Conservation (phyloP, 2,113 vertebrate species). For the Oceanites oceanicus region DNA sequence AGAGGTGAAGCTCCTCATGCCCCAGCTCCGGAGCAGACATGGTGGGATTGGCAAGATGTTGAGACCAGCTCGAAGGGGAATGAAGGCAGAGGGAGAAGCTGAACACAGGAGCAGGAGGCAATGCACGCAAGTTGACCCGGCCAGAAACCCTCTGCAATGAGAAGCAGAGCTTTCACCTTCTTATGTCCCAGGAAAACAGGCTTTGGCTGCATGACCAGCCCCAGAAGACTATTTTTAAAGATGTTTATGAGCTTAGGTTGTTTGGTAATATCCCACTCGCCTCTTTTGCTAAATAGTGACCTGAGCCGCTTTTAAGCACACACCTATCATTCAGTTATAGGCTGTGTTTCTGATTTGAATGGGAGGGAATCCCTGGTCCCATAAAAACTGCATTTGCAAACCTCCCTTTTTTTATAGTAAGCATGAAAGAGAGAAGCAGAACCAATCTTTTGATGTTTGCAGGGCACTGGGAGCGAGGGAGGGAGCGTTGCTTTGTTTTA, state of each 20-base stretch:
- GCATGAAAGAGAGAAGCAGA: neutral
- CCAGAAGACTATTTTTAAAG: constrained; percentile 12
- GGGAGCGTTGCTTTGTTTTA: neutral
- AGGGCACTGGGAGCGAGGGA: neutral
- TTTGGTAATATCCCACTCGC: neutral
- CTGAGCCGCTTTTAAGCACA: neutral
- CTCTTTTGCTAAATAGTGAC: neutral
- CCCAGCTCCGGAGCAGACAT: neutral
- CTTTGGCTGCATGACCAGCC: neutral
- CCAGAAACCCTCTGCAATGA: neutral
- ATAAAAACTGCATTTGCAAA: neutral
- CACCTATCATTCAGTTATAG: neutral
- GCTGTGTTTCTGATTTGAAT: neutral
- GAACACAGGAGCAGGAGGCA: neutral
- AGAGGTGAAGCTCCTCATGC: neutral
- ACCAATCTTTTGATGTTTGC: neutral
- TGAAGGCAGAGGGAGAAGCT: neutral
- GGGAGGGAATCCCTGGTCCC: neutral
- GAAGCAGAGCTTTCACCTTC: neutral
- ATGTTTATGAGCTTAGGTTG: constrained; percentile 47
- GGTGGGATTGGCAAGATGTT: constrained; percentile 22
- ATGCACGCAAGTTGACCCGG: fast-evolving
- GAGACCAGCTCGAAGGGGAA: neutral
- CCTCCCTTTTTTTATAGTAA: neutral
- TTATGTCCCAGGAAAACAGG: neutral